Evolutionary conservation across 2,797 vertebrate species (phyloP), one percentile per base, ranked within the genome.

Genomic region (Brotogeris chrysoptera): DNA sequence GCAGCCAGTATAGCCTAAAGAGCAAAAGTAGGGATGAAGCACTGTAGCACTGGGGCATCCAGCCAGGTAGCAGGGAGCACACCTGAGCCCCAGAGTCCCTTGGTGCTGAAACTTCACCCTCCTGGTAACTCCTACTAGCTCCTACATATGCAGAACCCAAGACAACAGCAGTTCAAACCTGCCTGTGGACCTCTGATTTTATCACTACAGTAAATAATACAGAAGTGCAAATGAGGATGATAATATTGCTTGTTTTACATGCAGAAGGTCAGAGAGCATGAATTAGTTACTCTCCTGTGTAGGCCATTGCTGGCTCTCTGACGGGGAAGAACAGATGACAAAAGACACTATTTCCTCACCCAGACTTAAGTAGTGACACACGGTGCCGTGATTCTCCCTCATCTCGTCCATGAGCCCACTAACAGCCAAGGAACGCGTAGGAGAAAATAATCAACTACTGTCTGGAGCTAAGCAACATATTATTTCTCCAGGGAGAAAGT

Each of bases 221-320:
- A 96, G 84, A 83, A 78, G 90, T 90, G 86, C 91, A 96, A 95
- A 97, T 83, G 81, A 95, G 89, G 72, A 91, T 86, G 91, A 55
- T 91, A 82, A 83, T 88, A 80, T 25, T 86, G 81, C 94, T 95
- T 96, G 93, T 94, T 94, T 80, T 93, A 96, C 95, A 95, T 89
- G 94, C 84, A 78, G 79, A 50, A 91, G 93, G 90, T 95, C 93
- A 96, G 81, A 93, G 90, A 87, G 94, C 91, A 87, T 1, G 69
- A 85, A 81, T 96, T 43, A 95, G 78, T 89, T 91, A 57, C 90
- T 93, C 88, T 89, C 90, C 74, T 61, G 71, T 77, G 94, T 23
- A 77, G 94, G 74, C 71, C 81, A n/a, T 39, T 57, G 88, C 88
- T 43, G 71, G 59, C 68, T 61, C 23, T 72, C 68, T 66, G 70